Evolutionary conservation across 2,113 vertebrate species (phyloP).

Genomic region (Piprites chloris): DNA sequence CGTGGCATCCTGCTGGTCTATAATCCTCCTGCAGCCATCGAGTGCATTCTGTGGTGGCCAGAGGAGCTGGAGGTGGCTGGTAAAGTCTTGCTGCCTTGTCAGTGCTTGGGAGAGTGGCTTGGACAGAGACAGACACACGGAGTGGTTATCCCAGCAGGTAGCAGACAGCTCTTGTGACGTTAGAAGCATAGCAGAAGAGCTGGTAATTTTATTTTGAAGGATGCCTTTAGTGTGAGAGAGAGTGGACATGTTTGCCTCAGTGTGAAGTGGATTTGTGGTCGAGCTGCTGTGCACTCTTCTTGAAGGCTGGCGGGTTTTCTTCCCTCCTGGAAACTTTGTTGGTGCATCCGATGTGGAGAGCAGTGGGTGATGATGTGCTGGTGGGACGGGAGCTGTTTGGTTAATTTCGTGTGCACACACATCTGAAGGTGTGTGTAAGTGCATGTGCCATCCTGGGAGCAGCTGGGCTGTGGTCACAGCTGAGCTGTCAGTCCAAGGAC

Average conservation of each 20-base stretch:
- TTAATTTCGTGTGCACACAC: fast-evolving
- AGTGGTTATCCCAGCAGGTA: background rate
- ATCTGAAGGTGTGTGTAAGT: background rate
- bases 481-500: background rate
- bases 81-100: background rate
- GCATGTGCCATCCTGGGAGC: background rate
- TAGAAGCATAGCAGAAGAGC: background rate
- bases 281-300: background rate
- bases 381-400: background rate
- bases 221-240: background rate
- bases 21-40: background rate
- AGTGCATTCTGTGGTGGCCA: background rate
- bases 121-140: fast-evolving
- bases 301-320: background rate
- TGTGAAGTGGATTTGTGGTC: background rate
- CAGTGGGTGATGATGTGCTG: background rate
- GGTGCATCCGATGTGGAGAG: background rate
- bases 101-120: background rate
- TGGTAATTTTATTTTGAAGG: background rate
- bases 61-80: background rate
- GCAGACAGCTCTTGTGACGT: background rate
- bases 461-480: background rate
- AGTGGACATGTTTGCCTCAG: background rate
- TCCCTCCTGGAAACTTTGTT: background rate
- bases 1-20: fast-evolving